Conservation (phyloP, 2,888 invertebrate genomes). For the Drosophila mulleri region DNA sequence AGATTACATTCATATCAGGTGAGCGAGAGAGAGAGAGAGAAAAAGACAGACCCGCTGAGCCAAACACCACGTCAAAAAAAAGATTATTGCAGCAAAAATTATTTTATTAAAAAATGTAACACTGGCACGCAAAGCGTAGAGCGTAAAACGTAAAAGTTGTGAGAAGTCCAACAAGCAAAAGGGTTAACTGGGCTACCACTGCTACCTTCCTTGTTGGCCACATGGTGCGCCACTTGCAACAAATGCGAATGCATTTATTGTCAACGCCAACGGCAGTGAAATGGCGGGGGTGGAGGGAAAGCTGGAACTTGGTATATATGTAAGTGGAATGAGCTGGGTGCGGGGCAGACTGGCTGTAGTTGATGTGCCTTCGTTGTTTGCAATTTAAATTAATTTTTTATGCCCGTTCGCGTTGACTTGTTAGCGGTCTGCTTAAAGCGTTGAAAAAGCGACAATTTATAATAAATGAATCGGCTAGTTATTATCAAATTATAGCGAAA, state of each 20-base stretch:
- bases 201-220: slow-evolving; percentile 41
- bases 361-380: slow-evolving; percentile 50
- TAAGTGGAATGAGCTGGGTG: not conserved
- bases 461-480: slow-evolving; percentile 4
- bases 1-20: slow-evolving; percentile 93
- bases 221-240: slow-evolving; percentile 58
- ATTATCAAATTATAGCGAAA: slow-evolving; percentile 9
- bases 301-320: not conserved
- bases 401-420: slow-evolving; percentile 40
- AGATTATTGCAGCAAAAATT: slow-evolving; percentile 52
- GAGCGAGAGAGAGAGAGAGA: slow-evolving; percentile 71
- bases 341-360: not conserved
- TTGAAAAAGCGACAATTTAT: slow-evolving; percentile 21
- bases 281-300: not conserved
- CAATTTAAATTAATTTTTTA: slow-evolving; percentile 59
- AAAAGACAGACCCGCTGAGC: slow-evolving; percentile 42
- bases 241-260: slow-evolving; percentile 59
- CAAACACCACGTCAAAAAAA: slow-evolving; percentile 7
- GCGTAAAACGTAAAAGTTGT: slow-evolving; percentile 27
- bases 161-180: slow-evolving; percentile 27
- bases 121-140: slow-evolving; percentile 36
- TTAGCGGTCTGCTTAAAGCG: slow-evolving; percentile 32
- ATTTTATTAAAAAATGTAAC: slow-evolving; percentile 63
- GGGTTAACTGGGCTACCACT: slow-evolving; percentile 54
- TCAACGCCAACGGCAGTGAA: slow-evolving; percentile 35